Percentiles rank a stretch among this genome's conserved stretches.
Evolutionary conservation across 2,888 invertebrate species (phyloP).

Genomic region (Scotopteryx bipunctaria): DNA sequence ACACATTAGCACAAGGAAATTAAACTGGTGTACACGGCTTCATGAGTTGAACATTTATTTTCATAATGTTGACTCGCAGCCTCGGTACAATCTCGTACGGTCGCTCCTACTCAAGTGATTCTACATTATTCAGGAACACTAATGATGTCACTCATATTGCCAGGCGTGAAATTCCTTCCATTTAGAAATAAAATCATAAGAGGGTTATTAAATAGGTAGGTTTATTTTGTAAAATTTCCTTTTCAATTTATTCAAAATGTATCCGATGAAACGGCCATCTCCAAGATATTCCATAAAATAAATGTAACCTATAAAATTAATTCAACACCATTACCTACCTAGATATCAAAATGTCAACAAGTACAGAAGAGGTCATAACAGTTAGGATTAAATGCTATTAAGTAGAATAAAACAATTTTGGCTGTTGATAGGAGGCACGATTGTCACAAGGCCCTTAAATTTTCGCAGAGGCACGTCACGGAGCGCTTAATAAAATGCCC

Average conservation of each 20-base stretch:
- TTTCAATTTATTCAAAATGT: background rate
- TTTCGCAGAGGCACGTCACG: constrained; percentile 63
- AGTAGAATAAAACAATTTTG: constrained; percentile 54
- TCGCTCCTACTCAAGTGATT: constrained; percentile 20
- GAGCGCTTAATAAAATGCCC: constrained; percentile 50
- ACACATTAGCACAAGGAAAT: too few relatives aligned
- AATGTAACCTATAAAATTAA: constrained; percentile 26
- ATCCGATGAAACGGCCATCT: background rate
- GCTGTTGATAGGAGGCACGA: constrained; percentile 43
- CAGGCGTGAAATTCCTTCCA: constrained; percentile 6
- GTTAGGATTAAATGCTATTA: constrained; percentile 55
- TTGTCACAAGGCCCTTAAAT: constrained; percentile 63
- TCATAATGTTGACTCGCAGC: background rate
- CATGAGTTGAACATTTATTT: background rate
- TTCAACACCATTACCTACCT: constrained; percentile 22
- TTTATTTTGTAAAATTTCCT: background rate
- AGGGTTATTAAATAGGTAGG: background rate
- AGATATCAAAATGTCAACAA: constrained; percentile 48
- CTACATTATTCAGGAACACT: constrained; percentile 32
- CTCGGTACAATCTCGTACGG: constrained; percentile 2
- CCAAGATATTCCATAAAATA: constrained; percentile 20
- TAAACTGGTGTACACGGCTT: background rate
- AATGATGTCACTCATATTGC: constrained; percentile 32
- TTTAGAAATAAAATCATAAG: constrained; percentile 11
- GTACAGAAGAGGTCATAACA: constrained; percentile 43